phyloP scores from a whole-genome alignment of 2,113 vertebrate species.

The Diphyllodes magnificus region DNA sequence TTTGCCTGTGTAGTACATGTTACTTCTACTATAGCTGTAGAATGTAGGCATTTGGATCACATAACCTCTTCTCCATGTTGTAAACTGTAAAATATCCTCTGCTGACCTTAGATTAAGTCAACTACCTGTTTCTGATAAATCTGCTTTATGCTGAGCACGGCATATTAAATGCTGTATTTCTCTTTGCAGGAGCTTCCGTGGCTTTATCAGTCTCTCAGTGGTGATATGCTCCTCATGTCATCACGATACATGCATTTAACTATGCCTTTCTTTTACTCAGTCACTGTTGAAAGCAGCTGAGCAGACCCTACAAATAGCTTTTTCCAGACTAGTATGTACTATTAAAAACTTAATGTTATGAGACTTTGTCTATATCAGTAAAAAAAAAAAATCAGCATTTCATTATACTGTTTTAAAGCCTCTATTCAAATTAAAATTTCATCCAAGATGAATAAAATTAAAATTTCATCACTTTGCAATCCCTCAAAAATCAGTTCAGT shows the following conservation, averaged over 20 bases:
- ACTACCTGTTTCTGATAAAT: background rate
- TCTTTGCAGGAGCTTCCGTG: background rate
- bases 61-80: background rate
- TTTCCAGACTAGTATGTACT: background rate
- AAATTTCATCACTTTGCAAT: constrained; percentile 6
- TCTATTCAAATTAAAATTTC: constrained; percentile 38
- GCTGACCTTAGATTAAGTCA: background rate
- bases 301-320: background rate
- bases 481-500: background rate
- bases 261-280: background rate
- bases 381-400: background rate
- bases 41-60: background rate
- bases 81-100: background rate
- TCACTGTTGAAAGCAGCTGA: background rate
- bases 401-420: background rate
- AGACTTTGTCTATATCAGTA: background rate
- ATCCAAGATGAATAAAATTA: background rate
- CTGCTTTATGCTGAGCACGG: background rate
- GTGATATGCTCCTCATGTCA: background rate
- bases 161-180: background rate
- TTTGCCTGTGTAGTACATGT: background rate
- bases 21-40: background rate
- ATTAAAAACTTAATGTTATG: background rate
- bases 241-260: background rate
- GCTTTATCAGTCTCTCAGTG: background rate